Conservation (phyloP, 2,797 vertebrate genomes). For the Thamnophis elegans region DNA sequence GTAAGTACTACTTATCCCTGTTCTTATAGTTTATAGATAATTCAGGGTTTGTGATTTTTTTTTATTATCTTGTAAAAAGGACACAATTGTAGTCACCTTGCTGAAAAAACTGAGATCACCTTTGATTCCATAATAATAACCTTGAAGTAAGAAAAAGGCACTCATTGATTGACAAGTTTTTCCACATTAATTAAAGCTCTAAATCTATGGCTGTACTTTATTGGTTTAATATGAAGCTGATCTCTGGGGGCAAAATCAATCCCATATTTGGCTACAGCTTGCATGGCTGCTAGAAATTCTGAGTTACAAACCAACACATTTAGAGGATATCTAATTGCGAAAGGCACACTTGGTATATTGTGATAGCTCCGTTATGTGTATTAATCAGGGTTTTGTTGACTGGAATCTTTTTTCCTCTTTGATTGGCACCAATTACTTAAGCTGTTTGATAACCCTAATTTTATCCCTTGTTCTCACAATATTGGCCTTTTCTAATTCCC, state of each 20-base stretch:
- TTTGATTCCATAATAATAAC: not conserved
- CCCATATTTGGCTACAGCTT: not conserved
- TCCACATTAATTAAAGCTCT: not conserved
- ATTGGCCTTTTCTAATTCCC: not conserved
- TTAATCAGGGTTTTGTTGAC: not conserved
- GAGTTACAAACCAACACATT: not conserved
- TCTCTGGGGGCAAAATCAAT: not conserved
- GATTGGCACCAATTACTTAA: not conserved
- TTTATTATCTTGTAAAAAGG: not conserved
- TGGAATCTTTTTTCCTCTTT: too few relatives aligned
- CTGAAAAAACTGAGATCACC: not conserved
- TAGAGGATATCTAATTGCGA: not conserved
- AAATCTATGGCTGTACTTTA: not conserved
- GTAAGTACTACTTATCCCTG: conserved; percentile 35
- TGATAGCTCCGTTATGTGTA: not conserved
- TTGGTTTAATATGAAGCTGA: not conserved
- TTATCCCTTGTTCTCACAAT: not conserved
- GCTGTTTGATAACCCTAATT: not conserved
- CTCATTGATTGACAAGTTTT: not conserved
- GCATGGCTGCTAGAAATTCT: not conserved
- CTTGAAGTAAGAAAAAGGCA: not conserved
- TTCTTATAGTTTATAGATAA: accelerated
- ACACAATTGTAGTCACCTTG: not conserved
- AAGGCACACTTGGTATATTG: not conserved
- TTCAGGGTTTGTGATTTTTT: not conserved